Evolutionary conservation across 1,140 invertebrate species (phyloP), one percentile per base, ranked within the genome.

Genomic region (Holcopasites calliopsidis): DNA sequence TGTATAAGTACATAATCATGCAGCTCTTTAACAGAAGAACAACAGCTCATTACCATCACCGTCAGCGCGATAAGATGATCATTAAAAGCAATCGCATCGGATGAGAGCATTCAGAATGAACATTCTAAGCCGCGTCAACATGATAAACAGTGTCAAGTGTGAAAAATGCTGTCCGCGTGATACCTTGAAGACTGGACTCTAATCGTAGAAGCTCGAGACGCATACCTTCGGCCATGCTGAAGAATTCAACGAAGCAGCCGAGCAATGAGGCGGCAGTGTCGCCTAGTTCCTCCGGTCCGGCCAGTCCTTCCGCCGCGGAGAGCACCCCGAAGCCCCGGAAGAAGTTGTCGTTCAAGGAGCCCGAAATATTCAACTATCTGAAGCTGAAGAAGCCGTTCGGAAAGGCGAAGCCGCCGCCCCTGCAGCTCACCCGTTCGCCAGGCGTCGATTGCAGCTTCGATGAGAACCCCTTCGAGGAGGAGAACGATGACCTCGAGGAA

Each of bases 301-400:
- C 85, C 86, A 87, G 73, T 82, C 89, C 82, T 1, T 64, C 77
- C 61, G 66, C 66, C 2, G 52, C 61, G 28, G 91, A 93, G 72
- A 89, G 88, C 38, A 91, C 92, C 23, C 94, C 95, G 64, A 93
- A 94, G 79, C 96, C 96, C 0, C 92, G 96, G 28, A 97, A 97
- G 89, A 97, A 97, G 85, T 91, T 97, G 1, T 97, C 96, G 0
- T 97, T 97, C 86, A 94, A 96, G 68, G 96, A 97, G 84, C 96
- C 96, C 1, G 96, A 96, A 89, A 95, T 95, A n/a, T 92, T 94
- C 71, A 89, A 91, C 5, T 90, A 89, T 64, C 83, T 91, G 72
- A 89, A 89, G 75, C 81, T 90, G 77, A 89, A 89, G 76, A 90
- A 87, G 60, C 82, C 85, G 3, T 85, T 79, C 23, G 13, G 44